Evolutionary conservation across 2,113 vertebrate species (phyloP).

Genomic region (Alectura lathami): DNA sequence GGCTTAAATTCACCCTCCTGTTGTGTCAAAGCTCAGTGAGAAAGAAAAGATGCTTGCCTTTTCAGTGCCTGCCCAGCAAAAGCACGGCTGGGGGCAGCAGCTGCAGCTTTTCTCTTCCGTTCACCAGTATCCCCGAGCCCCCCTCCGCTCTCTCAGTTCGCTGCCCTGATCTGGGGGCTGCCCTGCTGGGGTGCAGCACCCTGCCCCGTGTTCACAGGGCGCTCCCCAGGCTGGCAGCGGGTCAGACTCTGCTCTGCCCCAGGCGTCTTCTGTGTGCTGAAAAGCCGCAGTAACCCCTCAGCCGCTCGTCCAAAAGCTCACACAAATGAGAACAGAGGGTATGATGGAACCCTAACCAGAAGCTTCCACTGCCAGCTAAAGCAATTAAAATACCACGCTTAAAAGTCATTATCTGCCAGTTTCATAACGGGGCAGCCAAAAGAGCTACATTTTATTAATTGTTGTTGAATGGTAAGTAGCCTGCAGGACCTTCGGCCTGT

Average conservation of each 20-base stretch:
- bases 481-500: background rate
- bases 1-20: background rate
- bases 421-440: background rate
- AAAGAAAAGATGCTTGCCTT: background rate
- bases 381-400: background rate
- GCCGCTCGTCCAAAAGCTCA: background rate
- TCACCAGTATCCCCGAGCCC: too few species aligned
- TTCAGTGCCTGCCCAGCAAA: background rate
- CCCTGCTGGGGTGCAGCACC: too few species aligned
- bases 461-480: background rate
- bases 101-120: too few species aligned
- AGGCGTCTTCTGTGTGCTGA: background rate
- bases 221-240: too few species aligned
- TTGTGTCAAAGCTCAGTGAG: background rate
- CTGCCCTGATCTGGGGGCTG: too few species aligned
- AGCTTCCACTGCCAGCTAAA: background rate
- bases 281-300: background rate
- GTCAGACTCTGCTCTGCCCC: background rate
- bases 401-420: background rate
- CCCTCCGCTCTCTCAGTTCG: too few species aligned
- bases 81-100: too few species aligned
- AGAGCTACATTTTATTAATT: background rate
- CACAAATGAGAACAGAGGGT: background rate
- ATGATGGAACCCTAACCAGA: background rate
- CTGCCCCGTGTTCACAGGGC: too few species aligned